Evolutionary conservation across 2,888 invertebrate genomes (phyloP).

Genomic region (Creontiades dilutus): DNA sequence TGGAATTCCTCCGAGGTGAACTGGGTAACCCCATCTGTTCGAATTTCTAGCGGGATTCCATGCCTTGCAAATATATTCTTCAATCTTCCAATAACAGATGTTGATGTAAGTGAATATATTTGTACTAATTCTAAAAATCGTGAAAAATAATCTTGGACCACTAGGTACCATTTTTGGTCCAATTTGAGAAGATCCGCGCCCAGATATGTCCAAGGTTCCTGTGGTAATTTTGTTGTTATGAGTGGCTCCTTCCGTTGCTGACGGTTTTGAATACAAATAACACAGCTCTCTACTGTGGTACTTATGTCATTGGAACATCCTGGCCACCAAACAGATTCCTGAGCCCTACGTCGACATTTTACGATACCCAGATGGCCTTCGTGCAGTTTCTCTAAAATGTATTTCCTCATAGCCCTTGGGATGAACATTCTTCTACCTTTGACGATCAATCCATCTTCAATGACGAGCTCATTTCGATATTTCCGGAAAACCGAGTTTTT

Average conservation of each 20-base stretch:
- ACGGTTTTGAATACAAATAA: background rate
- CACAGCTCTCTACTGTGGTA: background rate
- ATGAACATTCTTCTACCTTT: constrained; percentile 25
- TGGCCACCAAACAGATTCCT: constrained; percentile 43
- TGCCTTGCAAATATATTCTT: background rate
- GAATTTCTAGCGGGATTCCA: constrained; percentile 8
- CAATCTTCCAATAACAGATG: background rate
- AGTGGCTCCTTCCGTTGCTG: background rate
- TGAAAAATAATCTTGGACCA: background rate
- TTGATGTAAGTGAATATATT: background rate
- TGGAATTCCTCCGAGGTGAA: too few species aligned
- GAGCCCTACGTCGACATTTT: background rate
- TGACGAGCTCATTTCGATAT: background rate
- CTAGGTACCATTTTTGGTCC: background rate
- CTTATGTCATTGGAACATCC: background rate
- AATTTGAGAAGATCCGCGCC: background rate
- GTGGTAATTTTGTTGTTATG: background rate
- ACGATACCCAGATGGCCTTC: constrained; percentile 1
- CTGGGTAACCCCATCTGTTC: background rate
- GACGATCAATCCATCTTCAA: constrained; percentile 3
- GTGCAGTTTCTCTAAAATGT: constrained; percentile 3
- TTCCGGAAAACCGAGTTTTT: background rate
- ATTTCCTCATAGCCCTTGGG: background rate
- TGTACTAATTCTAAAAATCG: background rate
- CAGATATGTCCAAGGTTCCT: background rate